A percentile compares a stretch with the other conserved stretches of the same genome.
Evolutionary conservation across 1,140 invertebrate species (phyloP).

Genomic region (Drosophila teissieri): DNA sequence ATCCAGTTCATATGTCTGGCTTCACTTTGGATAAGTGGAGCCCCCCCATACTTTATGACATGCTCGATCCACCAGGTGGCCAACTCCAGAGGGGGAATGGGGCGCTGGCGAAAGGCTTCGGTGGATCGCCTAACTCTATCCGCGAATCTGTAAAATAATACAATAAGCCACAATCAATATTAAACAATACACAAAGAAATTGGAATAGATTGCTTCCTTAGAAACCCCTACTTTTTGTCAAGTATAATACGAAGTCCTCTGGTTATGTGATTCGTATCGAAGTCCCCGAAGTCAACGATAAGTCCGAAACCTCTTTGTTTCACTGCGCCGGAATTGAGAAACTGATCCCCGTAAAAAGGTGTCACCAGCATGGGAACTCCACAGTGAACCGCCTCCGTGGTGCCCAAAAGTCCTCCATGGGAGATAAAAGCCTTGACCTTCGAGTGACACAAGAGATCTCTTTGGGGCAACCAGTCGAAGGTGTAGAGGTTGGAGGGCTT

Average conservation of each 20-base stretch:
- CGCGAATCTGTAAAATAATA: constrained; percentile 74
- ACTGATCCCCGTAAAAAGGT: constrained; percentile 89
- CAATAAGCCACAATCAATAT: too few relatives aligned
- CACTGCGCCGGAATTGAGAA: constrained; percentile 86
- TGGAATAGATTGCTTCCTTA: neutral
- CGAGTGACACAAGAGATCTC: constrained; percentile 89
- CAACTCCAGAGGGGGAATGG: constrained; percentile 85
- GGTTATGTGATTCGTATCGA: constrained; percentile 86
- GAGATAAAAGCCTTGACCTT: constrained; percentile 89
- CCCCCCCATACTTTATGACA: constrained; percentile 85
- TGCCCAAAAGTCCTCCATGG: constrained; percentile 90
- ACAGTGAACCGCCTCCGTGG: constrained; percentile 90
- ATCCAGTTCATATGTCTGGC: constrained; percentile 87
- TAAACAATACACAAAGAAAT: neutral
- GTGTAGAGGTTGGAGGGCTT: constrained; percentile 87
- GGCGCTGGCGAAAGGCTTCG: constrained; percentile 85
- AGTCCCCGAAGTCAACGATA: constrained; percentile 85
- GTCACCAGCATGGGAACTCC: constrained; percentile 90
- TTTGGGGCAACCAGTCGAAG: constrained; percentile 89
- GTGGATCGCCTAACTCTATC: constrained; percentile 84
- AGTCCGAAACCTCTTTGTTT: constrained; percentile 87
- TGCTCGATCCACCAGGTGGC: constrained; percentile 87
- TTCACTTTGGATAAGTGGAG: constrained; percentile 82
- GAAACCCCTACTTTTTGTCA: constrained; percentile 24
- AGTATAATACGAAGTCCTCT: constrained; percentile 85